These are phyloP conservation scores for Caenorhabditis wallacei DNA, from an alignment of 2,888 invertebrate species.

Conservation along the genomic window DNA sequence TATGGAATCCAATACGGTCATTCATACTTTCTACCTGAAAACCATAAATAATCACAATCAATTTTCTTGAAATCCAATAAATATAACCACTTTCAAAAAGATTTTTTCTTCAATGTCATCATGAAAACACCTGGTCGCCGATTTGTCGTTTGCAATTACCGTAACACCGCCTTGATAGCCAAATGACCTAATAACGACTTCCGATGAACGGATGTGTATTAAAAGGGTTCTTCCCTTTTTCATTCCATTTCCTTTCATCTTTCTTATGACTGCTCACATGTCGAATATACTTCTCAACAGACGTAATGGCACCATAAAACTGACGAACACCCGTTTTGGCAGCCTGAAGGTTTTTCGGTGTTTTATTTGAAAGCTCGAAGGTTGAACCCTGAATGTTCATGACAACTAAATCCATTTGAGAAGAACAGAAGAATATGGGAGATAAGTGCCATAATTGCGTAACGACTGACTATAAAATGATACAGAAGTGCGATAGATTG, in stretches of 20 bases:
- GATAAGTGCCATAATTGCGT: conserved; percentile 66
- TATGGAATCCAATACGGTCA: not conserved
- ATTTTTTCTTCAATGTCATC: not conserved
- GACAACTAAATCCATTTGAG: conserved; percentile 26
- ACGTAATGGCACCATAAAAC: conserved; percentile 62
- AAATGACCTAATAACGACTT: conserved; percentile 59
- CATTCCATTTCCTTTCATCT: conserved; percentile 16
- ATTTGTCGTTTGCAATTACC: conserved; percentile 64
- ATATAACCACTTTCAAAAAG: not conserved
- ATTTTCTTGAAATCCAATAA: conserved; percentile 3
- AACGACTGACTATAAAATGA: conserved; percentile 64
- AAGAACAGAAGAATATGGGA: conserved; percentile 15
- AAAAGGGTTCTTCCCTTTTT: conserved; percentile 13
- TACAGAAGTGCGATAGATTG: conserved; percentile 62
- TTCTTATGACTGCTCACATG: conserved; percentile 20
- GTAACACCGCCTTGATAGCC: conserved; percentile 49
- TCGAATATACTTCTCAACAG: conserved; percentile 24
- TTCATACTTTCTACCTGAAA: conserved; percentile 10
- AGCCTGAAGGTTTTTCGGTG: conserved; percentile 15
- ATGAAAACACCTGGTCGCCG: conserved; percentile 50
- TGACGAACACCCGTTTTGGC: conserved; percentile 56
- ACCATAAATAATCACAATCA: not conserved
- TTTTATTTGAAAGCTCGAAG: conserved; percentile 11
- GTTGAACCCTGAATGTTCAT: conserved; percentile 51
- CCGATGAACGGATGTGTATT: conserved; percentile 41